These are phyloP conservation scores for Mugil cephalus DNA, from an alignment of 2,113 vertebrate species.

Conservation along the genomic window DNA sequence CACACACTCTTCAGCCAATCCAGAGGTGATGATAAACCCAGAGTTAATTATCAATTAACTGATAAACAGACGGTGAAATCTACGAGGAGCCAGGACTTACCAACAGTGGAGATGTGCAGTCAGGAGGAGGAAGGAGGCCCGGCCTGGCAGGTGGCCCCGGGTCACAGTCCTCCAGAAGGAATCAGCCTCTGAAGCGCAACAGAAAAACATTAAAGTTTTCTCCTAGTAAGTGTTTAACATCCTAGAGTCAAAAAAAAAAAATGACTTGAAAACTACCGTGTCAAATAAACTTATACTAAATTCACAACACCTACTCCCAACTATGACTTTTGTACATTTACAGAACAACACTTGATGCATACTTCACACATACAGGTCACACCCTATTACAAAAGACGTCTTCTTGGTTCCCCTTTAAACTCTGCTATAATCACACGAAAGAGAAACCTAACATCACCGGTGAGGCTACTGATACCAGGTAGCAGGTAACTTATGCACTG, in stretches of 20 bases:
- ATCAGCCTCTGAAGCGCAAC: conserved; percentile 75
- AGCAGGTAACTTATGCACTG: background rate
- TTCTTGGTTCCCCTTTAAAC: conserved; percentile 13
- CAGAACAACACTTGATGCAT: background rate
- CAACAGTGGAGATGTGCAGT: conserved; percentile 65
- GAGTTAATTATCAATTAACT: background rate
- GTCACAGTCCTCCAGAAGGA: conserved; percentile 76
- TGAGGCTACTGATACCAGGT: background rate
- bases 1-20: no score
- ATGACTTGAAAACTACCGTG: no score
- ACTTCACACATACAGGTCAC: conserved; percentile 3
- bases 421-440: conserved; percentile 7
- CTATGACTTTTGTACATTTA: background rate
- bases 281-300: no score
- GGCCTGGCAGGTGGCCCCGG: conserved; percentile 77
- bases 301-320: no score
- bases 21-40: no score
- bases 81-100: conserved; percentile 53
- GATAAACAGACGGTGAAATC: background rate
- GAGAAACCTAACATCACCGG: background rate
- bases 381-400: conserved; percentile 3
- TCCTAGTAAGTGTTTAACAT: background rate
- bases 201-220: background rate
- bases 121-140: conserved; percentile 75
- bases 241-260: background rate